Conservation (phyloP, 2,888 invertebrate species). For the Microctonus hyperodae region DNA sequence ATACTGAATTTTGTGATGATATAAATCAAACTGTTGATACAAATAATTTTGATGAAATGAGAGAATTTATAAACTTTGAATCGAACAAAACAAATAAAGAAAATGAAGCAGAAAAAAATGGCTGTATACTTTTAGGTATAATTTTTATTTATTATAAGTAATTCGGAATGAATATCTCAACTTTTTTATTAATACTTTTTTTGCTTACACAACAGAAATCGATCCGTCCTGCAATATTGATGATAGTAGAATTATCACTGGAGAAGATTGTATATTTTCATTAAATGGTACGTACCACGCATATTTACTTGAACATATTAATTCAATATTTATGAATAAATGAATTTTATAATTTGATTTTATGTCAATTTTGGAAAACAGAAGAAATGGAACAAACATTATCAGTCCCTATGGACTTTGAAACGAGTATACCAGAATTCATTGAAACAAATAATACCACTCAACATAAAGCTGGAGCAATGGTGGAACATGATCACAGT, state of each 20-base stretch:
- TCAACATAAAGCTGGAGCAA: not conserved
- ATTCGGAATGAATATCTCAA: not conserved
- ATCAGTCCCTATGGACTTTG: not conserved
- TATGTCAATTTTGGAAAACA: not conserved
- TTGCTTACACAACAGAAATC: too few relatives aligned
- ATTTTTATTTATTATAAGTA: not conserved
- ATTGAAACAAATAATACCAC: not conserved
- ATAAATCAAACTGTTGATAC: not conserved
- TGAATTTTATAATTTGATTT: not conserved
- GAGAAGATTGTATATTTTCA: not conserved
- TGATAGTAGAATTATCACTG: not conserved
- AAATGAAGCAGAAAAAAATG: not conserved
- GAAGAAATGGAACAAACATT: not conserved
- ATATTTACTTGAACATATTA: not conserved
- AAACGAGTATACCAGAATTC: not conserved
- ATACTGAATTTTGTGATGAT: not conserved
- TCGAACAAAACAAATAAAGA: not conserved
- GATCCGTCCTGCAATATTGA: not conserved
- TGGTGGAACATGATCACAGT: not conserved
- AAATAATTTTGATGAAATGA: not conserved
- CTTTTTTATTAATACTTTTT: not conserved
- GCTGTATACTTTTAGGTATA: not conserved
- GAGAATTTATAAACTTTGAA: not conserved
- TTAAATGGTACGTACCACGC: not conserved
- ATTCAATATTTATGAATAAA: not conserved